Base-by-base conservation (phyloP, 2,797 vertebrate species). In the Sebastes cheni region DNA sequence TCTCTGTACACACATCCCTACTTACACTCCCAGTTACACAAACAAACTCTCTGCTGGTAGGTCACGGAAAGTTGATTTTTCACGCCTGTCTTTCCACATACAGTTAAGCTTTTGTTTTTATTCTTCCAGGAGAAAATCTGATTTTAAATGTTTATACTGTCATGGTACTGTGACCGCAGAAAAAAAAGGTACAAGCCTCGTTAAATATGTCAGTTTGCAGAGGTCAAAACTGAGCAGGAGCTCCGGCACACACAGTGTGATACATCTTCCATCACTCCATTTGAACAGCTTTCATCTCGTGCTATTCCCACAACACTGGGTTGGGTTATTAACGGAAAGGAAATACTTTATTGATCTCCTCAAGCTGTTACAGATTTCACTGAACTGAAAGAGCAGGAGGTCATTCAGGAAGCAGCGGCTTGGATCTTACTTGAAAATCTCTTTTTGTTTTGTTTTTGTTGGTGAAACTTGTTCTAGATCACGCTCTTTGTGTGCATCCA, bases 391-490 rank as follows among this genome's bases (percentile, higher is more conserved):
- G 29, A 22, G 23, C 23, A 80, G 23, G 25, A 60, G 55, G 59
- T 64, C 16, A 54, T 55, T 66, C 52, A 74, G 64, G 81, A 55
- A 84, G 79, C 67, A 36, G 77, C 81, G 79, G 46, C 72, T 89
- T 86, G 18, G 68, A 58, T 85, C 73, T 92, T 93, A 94, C 92
- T 94, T 95, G 92, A 94, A 93, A 90, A 67, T 67, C 59, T 25
- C 74, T 77, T 65, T 78, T 80, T 65, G 77, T 78, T 67, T 79
- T 75, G 80, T 72, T 71, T 36, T 36, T 61, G 64, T 42, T 42
- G 67, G 77, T 61, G 69, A 61, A 80, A 82, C 83, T 82, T 87
- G 81, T 80, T 70, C 72, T 89, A 89, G 34, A 61, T 71, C 36
- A 67, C 2, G 12, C 46, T 81, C 60, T 88, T 14, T 85, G 78